A percentile compares a stretch with the other conserved stretches of the same genome.
These are phyloP conservation scores for Halictus ligatus DNA, from an alignment of 2,888 invertebrate genomes.

Conservation along the genomic window DNA sequence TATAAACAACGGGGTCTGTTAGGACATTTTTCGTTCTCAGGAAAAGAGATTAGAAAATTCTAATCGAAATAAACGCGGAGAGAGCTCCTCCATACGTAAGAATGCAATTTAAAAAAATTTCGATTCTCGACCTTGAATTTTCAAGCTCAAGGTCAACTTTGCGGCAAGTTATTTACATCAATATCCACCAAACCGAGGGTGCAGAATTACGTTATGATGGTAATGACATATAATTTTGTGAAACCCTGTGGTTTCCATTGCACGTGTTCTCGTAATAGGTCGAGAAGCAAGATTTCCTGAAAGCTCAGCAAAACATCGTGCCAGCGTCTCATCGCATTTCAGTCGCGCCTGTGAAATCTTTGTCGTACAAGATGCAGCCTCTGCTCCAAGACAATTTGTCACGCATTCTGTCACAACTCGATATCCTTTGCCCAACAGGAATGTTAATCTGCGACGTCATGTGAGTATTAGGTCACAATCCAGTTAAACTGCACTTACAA, in stretches of 20 bases:
- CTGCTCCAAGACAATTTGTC: conserved; percentile 86
- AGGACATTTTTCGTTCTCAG: too few relatives aligned
- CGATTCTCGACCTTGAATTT: too few relatives aligned
- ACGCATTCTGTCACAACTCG: conserved; percentile 83
- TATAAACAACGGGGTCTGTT: too few relatives aligned
- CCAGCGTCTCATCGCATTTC: conserved; percentile 88
- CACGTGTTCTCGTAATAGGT: conserved; percentile 78
- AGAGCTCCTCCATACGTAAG: too few relatives aligned
- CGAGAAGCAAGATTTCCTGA: conserved; percentile 86
- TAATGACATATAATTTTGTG: too few relatives aligned
- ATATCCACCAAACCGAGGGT: too few relatives aligned
- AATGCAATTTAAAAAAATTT: too few relatives aligned
- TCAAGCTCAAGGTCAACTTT: too few relatives aligned
- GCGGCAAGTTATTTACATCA: too few relatives aligned
- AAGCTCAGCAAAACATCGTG: conserved; percentile 87
- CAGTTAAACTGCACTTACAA: background rate
- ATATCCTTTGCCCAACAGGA: conserved; percentile 86
- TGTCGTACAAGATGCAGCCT: conserved; percentile 86
- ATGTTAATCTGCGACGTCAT: conserved; percentile 78
- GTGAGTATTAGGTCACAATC: conserved; percentile 52
- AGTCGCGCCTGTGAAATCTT: conserved; percentile 86
- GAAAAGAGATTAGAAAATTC: too few relatives aligned
- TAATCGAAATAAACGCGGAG: too few relatives aligned
- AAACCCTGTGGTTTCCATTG: background rate
- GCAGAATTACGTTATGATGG: too few relatives aligned